Percentiles rank a stretch among this genome's conserved stretches.
These are phyloP conservation scores for Cantharis nigra DNA, from an alignment of 2,888 invertebrate species.

Conservation along the genomic window DNA sequence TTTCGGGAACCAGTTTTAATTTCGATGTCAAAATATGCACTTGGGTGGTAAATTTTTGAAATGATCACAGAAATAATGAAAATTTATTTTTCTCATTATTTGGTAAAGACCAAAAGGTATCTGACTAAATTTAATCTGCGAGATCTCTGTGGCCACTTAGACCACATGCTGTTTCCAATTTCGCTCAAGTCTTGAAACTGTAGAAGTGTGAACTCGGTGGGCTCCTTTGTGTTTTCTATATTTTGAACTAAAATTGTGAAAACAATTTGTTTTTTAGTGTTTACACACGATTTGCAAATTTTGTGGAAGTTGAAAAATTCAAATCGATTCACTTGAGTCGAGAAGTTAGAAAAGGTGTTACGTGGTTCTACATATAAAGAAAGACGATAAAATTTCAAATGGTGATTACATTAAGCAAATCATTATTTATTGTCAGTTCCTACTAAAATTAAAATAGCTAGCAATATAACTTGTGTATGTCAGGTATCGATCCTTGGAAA, in stretches of 20 bases:
- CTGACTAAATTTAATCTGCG: constrained; percentile 47
- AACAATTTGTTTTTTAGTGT: not conserved
- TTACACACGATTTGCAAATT: not conserved
- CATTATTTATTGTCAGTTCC: not conserved
- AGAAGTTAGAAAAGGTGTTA: not conserved
- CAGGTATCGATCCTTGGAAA: constrained; percentile 43
- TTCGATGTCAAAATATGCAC: not conserved
- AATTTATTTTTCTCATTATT: constrained; percentile 1
- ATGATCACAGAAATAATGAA: not conserved
- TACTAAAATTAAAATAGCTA: not conserved
- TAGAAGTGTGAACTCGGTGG: constrained; percentile 12
- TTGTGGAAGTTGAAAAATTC: not conserved
- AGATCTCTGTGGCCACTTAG: constrained; percentile 47
- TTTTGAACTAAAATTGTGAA: not conserved
- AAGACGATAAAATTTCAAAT: not conserved
- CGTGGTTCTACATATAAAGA: not conserved
- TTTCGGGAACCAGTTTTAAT: not conserved
- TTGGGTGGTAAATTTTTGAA: not conserved
- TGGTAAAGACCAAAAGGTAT: constrained; percentile 31
- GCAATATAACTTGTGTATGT: not conserved
- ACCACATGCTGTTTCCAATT: constrained; percentile 44
- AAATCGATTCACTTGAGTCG: not conserved
- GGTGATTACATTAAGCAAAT: not conserved
- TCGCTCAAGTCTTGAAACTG: constrained; percentile 29
- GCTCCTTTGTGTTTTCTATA: not conserved